Base-by-base conservation (phyloP, 2,797 vertebrate genomes). In the Sciurus vulgaris region DNA sequence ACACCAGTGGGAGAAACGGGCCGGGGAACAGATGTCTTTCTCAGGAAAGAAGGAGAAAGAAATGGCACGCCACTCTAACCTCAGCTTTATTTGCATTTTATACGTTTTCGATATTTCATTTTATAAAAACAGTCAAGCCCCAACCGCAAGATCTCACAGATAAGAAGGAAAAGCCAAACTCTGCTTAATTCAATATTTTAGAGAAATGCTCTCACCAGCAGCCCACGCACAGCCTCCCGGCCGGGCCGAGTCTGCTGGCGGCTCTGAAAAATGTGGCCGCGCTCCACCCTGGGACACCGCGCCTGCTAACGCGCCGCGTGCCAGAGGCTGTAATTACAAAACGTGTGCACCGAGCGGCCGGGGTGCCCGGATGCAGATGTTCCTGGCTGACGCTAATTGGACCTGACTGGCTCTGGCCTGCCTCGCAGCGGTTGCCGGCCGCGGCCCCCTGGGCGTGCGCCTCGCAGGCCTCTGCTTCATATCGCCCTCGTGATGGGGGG, bases 301-400 rank as follows among this genome's bases (percentile, higher is more conserved):
- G 98, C 98, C 98, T 98, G 98, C 98, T 98, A 98, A 98, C 98
- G 98, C 98, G 95, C 98, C 86, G 97, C 96, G 97, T 98, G 98
- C 98, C 95, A 98, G 98, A 97, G 98, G 98, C 98, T 98, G 98
- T 98, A 98, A 98, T 98, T 98, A 98, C 96, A 97, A 98, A 98
- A 98, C 98, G 98, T 99, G 99, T 99, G 98, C 98, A 98, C 98
- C 98, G 98, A 98, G 98, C 98, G 98, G 98, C 97, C 96, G 98
- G 98, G 98, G 98, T 98, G 98, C 98, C 98, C 98, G 98, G 98
- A 98, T 98, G 98, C 98, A 99, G 98, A 98, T 99, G 99, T 98
- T 98, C 98, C 98, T 98, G 97, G 95, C 98, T 99, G 98, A 99
- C 98, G 92, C 97, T 98, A 99, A 99, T 99, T 99, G 98, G 98